These are phyloP conservation scores for Scomber scombrus DNA, from an alignment of 2,113 vertebrate genomes.

Conservation along the genomic window DNA sequence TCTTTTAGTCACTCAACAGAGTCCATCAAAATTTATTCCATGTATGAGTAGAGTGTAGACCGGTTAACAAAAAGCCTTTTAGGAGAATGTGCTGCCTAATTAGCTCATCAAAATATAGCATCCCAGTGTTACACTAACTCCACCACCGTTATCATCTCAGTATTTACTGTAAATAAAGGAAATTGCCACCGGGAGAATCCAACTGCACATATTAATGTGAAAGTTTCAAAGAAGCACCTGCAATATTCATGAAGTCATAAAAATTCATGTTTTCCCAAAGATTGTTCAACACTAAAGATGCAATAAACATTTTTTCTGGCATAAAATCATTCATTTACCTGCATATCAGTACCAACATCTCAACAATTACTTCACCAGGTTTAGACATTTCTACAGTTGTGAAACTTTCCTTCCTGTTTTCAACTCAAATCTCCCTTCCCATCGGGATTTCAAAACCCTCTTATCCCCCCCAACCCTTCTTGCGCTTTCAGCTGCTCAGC, in stretches of 20 bases:
- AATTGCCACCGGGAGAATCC: slow-evolving; percentile 5
- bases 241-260: background rate
- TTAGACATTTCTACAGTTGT: slow-evolving; percentile 5
- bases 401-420: slow-evolving; percentile 2
- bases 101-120: slow-evolving; percentile 58
- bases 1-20: slow-evolving; percentile 23
- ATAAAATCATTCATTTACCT: background rate
- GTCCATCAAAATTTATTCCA: slow-evolving; percentile 32
- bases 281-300: background rate
- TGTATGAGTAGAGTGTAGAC: slow-evolving; percentile 12
- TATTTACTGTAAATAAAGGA: slow-evolving; percentile 37
- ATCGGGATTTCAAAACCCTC: slow-evolving; percentile 18
- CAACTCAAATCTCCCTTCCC: slow-evolving; percentile 1
- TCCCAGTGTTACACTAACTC: slow-evolving; percentile 45
- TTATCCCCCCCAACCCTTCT: background rate
- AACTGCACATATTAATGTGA: background rate
- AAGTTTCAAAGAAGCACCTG: background rate
- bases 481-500: slow-evolving; percentile 7
- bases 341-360: background rate
- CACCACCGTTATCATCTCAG: slow-evolving; percentile 5
- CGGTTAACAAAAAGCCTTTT: slow-evolving; percentile 72
- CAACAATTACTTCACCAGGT: background rate
- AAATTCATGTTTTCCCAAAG: background rate
- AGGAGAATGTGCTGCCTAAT: slow-evolving; percentile 57
- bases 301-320: background rate